Evolutionary conservation across 2,888 invertebrate genomes (phyloP).

Genomic region (Andrena bucephala): DNA sequence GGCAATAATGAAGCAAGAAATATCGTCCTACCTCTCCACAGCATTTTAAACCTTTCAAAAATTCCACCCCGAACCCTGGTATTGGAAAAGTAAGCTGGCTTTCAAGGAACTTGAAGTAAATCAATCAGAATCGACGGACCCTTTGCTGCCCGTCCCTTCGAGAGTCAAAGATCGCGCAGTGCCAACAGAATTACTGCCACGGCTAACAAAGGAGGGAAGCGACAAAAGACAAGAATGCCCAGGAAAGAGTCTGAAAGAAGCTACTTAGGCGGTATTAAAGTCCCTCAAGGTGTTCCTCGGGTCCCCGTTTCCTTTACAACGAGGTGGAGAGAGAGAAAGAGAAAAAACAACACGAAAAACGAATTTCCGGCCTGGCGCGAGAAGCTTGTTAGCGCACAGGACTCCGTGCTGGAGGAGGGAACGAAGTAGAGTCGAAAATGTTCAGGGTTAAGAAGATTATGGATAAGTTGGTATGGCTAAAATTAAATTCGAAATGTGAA

Average conservation of each 20-base stretch:
- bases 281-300: background rate
- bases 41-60: background rate
- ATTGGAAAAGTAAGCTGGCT: too few relatives aligned
- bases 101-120: too few relatives aligned
- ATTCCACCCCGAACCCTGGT: too few relatives aligned
- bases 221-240: background rate
- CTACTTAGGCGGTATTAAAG: constrained; percentile 10
- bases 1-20: background rate
- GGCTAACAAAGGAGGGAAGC: background rate
- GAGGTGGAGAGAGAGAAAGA: background rate
- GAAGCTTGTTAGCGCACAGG: background rate
- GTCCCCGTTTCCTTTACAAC: background rate
- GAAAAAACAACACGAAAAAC: background rate
- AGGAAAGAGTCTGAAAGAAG: background rate
- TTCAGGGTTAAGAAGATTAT: background rate
- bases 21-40: background rate
- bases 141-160: background rate
- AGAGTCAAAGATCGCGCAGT: background rate
- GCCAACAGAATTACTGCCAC: background rate
- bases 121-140: background rate
- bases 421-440: background rate
- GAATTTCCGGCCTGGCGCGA: constrained; percentile 1
- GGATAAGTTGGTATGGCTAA: constrained; percentile 37
- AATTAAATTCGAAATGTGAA: constrained; percentile 67
- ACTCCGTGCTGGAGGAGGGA: background rate